A percentile compares a stretch with the other conserved stretches of the same genome.
phyloP scores from a whole-genome alignment of 2,888 invertebrate species.

The Cistogaster globosa region DNA sequence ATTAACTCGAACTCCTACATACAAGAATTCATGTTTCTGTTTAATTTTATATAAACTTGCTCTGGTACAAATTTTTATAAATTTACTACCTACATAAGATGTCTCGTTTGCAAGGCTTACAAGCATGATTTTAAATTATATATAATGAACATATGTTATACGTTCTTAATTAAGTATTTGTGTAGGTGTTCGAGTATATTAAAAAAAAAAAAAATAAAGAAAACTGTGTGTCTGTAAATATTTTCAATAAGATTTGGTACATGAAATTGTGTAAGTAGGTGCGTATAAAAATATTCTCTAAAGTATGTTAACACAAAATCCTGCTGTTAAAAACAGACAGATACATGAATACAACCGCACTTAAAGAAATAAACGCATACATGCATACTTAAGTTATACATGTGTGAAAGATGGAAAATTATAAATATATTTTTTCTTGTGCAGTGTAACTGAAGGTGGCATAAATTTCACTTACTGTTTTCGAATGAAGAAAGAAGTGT shows the following conservation, averaged over 20 bases:
- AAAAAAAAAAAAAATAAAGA: neutral
- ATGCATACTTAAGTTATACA: neutral
- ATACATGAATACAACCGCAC: neutral
- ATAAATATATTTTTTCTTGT: no score
- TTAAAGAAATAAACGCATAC: neutral
- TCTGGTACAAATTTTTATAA: no score
- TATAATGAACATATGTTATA: neutral
- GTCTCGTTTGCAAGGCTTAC: neutral
- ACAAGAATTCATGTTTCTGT: no score
- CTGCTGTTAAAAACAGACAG: slow-evolving; percentile 1
- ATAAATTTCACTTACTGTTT: no score
- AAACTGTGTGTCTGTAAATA: neutral
- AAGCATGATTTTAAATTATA: slow-evolving; percentile 12
- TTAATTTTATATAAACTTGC: no score
- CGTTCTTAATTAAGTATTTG: neutral
- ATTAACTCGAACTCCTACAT: no score
- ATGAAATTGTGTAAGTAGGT: neutral
- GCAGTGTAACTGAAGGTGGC: no score
- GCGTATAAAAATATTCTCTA: neutral
- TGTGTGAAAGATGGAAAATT: neutral
- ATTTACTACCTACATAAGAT: no score
- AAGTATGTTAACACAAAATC: neutral
- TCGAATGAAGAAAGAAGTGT: slow-evolving; percentile 38
- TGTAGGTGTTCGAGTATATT: neutral
- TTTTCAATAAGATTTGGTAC: neutral